These are phyloP conservation scores for Lordiphosa collinella DNA, from an alignment of 1,140 invertebrate genomes.

Conservation along the genomic window DNA sequence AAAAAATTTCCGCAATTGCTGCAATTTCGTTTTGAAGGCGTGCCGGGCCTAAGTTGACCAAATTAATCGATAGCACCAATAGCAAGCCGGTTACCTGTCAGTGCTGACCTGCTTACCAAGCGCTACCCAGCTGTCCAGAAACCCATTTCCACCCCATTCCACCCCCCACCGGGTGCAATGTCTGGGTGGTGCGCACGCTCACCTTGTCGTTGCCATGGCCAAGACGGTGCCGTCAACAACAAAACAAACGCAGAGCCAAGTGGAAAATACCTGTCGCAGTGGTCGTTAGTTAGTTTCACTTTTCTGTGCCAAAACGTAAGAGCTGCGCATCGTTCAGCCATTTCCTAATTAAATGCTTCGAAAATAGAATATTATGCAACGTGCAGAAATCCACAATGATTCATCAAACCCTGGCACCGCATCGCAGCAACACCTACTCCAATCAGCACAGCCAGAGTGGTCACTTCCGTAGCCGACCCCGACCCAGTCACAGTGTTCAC, in stretches of 20 bases:
- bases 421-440: constrained; percentile 52
- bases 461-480: not conserved
- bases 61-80: constrained; percentile 70
- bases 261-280: constrained; percentile 48
- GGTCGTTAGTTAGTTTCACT: constrained; percentile 67
- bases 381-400: constrained; percentile 40
- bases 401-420: constrained; percentile 65
- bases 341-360: constrained; percentile 39
- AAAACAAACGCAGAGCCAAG: constrained; percentile 47
- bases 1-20: constrained; percentile 66
- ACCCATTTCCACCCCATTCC: constrained; percentile 5
- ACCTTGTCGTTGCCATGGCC: constrained; percentile 64
- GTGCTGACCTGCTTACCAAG: constrained; percentile 59
- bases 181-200: constrained; percentile 36
- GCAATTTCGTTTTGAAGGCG: constrained; percentile 67
- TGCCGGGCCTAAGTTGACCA: constrained; percentile 55
- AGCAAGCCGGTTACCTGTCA: constrained; percentile 37
- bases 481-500: constrained; percentile 29
- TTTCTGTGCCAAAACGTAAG: constrained; percentile 68
- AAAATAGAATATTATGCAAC: constrained; percentile 48
- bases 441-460: constrained; percentile 18
- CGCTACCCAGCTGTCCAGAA: not conserved
- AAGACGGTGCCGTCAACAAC: constrained; percentile 59
- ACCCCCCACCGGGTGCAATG: not conserved
- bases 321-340: constrained; percentile 22